Percentiles rank a stretch among this genome's conserved stretches.
Conservation (phyloP, 2,888 invertebrate genomes). For the Ditylenchus weischeri region DNA sequence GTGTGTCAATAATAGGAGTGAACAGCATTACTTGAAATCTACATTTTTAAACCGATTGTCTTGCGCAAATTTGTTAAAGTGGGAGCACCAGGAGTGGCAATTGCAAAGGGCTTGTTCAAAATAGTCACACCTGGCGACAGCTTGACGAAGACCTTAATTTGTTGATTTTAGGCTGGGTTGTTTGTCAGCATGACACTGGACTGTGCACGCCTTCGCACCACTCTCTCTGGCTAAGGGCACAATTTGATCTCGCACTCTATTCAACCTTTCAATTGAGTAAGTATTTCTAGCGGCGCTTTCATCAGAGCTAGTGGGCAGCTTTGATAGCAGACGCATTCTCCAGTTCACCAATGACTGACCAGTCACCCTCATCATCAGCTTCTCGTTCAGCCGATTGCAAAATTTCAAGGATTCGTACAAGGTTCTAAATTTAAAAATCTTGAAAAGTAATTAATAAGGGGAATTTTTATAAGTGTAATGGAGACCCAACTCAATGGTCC, state of each 20-base stretch:
- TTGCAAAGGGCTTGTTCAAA: constrained; percentile 68
- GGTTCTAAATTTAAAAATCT: constrained; percentile 22
- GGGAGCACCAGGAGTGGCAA: constrained; percentile 72
- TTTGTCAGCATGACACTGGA: not conserved
- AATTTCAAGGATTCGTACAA: constrained; percentile 32
- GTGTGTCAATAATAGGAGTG: too few relatives aligned
- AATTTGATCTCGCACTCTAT: constrained; percentile 3
- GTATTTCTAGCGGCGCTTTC: not conserved
- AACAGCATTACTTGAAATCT: too few relatives aligned
- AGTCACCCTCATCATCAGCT: constrained; percentile 22
- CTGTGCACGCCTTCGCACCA: constrained; percentile 11
- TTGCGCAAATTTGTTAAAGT: too few relatives aligned
- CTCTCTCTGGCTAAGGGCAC: constrained; percentile 16
- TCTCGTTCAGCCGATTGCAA: constrained; percentile 25
- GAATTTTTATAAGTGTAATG: too few relatives aligned
- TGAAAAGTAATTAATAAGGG: too few relatives aligned
- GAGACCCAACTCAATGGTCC: too few relatives aligned
- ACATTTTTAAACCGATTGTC: too few relatives aligned
- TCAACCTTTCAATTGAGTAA: not conserved
- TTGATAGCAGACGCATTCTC: not conserved
- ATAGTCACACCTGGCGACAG: constrained; percentile 63
- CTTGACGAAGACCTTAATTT: constrained; percentile 64
- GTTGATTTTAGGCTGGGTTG: not conserved
- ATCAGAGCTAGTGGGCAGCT: not conserved
- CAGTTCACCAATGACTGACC: not conserved